Evolutionary conservation across 2,113 vertebrate species (phyloP).

Genomic region (Chloroceryle aenea): DNA sequence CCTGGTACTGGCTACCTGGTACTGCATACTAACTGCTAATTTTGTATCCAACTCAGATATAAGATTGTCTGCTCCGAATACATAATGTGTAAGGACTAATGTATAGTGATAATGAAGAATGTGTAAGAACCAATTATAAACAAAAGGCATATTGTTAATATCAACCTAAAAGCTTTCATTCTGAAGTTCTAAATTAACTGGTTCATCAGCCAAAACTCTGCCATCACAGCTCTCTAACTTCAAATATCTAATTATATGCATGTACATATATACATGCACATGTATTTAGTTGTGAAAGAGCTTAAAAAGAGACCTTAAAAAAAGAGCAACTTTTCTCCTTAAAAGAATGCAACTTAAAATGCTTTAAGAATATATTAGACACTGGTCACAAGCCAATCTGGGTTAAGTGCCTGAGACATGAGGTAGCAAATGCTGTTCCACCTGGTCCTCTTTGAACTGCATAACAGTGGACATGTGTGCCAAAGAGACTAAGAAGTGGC

Average conservation of each 20-base stretch:
- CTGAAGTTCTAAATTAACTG: background rate
- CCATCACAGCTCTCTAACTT: background rate
- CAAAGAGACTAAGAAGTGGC: background rate
- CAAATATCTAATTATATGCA: background rate
- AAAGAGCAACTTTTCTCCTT: background rate
- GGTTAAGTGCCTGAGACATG: background rate
- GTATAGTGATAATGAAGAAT: background rate
- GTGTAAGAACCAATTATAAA: background rate
- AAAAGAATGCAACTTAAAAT: background rate
- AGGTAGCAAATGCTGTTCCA: background rate
- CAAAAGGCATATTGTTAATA: background rate
- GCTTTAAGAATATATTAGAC: background rate
- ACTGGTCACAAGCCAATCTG: background rate
- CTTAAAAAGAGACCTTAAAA: background rate
- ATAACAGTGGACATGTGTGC: background rate
- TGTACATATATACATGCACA: background rate
- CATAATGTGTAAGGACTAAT: background rate
- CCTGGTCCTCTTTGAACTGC: background rate
- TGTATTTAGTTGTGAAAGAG: background rate
- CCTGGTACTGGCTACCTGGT: accelerated
- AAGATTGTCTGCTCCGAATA: background rate
- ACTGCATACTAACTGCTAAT: background rate
- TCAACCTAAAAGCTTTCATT: background rate
- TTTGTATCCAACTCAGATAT: background rate
- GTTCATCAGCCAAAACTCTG: background rate